Evolutionary conservation across 2,797 vertebrate genomes (phyloP).

Genomic region (Tiaroga cobitis): DNA sequence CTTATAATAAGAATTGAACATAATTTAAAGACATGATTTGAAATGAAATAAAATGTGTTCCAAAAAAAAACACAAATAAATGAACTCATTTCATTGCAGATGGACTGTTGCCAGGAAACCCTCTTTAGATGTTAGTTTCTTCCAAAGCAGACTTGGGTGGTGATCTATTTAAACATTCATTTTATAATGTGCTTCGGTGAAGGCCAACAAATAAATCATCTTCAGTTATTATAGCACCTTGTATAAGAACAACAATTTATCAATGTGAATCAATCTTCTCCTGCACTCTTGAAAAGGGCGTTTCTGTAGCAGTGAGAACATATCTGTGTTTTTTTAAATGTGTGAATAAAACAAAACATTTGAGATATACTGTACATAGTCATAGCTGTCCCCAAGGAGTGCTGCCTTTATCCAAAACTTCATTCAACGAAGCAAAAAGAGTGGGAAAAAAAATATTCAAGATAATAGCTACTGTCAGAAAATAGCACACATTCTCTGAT

Average conservation of each 20-base stretch:
- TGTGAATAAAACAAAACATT: constrained; percentile 40
- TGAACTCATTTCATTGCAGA: constrained; percentile 47
- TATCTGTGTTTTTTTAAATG: constrained; percentile 18
- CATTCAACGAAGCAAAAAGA: constrained; percentile 58
- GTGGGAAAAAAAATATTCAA: constrained; percentile 19
- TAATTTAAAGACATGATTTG: constrained; percentile 43
- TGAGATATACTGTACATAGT: constrained; percentile 15
- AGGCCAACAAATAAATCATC: constrained; percentile 25
- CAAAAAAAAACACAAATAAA: constrained; percentile 50
- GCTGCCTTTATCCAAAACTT: background rate
- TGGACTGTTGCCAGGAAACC: constrained; percentile 60
- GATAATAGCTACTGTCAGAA: background rate
- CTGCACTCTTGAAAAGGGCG: constrained; percentile 14
- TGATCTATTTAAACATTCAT: constrained; percentile 4
- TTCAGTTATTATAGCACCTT: background rate
- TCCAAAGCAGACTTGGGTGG: background rate
- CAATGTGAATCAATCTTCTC: background rate
- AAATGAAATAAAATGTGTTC: constrained; percentile 31
- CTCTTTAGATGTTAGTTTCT: constrained; percentile 29
- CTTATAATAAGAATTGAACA: constrained; percentile 55
- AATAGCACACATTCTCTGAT: constrained; percentile 34
- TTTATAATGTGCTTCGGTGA: background rate
- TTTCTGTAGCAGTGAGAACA: constrained; percentile 20
- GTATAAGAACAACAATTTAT: background rate
- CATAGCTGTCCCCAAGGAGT: background rate